These are phyloP conservation scores for Conistra vaccinii DNA, from an alignment of 2,888 invertebrate genomes.

Conservation along the genomic window DNA sequence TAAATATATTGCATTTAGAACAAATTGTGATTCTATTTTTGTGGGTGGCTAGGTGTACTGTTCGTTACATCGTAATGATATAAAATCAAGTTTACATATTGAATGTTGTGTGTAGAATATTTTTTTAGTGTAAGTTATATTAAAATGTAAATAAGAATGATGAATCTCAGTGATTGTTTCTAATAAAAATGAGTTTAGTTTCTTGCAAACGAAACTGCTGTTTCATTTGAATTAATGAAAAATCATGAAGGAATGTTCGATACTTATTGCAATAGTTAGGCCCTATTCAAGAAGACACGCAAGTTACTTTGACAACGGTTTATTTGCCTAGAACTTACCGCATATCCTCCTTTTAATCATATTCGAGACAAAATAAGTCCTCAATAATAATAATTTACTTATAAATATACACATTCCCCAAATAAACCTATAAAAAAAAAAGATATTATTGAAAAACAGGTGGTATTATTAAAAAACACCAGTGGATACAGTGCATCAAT, in stretches of 20 bases:
- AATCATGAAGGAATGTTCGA: constrained; percentile 25
- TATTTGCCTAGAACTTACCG: constrained; percentile 89
- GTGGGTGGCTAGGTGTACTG: constrained; percentile 34
- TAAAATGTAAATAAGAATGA: constrained; percentile 54
- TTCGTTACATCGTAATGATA: constrained; percentile 27
- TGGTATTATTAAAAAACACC: constrained; percentile 89
- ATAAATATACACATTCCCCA: constrained; percentile 90
- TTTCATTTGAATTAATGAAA: constrained; percentile 32
- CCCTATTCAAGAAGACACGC: constrained; percentile 86
- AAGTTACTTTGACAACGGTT: constrained; percentile 86
- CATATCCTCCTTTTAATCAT: constrained; percentile 84
- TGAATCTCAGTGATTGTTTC: constrained; percentile 58
- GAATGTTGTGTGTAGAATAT: constrained; percentile 34
- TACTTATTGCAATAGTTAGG: constrained; percentile 51
- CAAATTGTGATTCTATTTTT: constrained; percentile 44
- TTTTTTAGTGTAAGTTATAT: constrained; percentile 36
- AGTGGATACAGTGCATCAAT: constrained; percentile 93
- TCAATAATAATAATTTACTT: constrained; percentile 90
- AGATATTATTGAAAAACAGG: constrained; percentile 82
- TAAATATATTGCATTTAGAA: constrained; percentile 53
- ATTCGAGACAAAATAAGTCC: constrained; percentile 88
- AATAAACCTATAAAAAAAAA: constrained; percentile 87
- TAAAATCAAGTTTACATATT: constrained; percentile 39
- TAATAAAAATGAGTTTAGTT: constrained; percentile 47
- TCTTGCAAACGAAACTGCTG: constrained; percentile 28